Percentiles rank a stretch among this genome's conserved stretches.
Conservation (phyloP, 2,797 vertebrate species). For the Pygocentrus nattereri region DNA sequence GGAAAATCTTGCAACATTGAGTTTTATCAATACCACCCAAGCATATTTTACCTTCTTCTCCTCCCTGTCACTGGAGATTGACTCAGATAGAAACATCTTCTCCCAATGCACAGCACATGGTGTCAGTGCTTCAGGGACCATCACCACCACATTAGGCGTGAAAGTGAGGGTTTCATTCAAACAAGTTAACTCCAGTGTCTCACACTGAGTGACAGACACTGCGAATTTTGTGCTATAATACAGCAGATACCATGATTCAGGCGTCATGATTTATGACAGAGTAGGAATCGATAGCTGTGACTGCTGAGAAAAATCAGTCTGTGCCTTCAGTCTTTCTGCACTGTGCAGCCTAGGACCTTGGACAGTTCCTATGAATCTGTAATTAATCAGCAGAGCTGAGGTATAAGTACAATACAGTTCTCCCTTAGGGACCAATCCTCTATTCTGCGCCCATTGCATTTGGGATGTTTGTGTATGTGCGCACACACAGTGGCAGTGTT, state of each 20-base stretch:
- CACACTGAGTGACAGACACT: background rate
- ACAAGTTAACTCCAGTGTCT: constrained; percentile 9
- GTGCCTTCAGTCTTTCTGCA: background rate
- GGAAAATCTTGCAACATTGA: background rate
- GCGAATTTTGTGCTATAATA: background rate
- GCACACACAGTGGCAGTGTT: constrained; percentile 66
- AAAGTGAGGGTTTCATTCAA: constrained; percentile 13
- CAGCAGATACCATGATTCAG: background rate
- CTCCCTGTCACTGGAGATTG: constrained; percentile 44
- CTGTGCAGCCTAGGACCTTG: background rate
- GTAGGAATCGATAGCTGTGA: background rate
- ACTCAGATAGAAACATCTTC: constrained; percentile 14
- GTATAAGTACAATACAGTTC: background rate
- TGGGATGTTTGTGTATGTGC: constrained; percentile 40
- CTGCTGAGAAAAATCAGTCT: background rate
- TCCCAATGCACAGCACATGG: background rate
- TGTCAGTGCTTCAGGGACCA: constrained; percentile 25
- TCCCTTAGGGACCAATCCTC: constrained; percentile 18
- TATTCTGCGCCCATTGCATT: constrained; percentile 26
- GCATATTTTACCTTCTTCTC: constrained; percentile 24
- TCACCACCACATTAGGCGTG: background rate
- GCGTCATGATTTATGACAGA: constrained; percentile 18
- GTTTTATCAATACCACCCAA: background rate
- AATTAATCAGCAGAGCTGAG: constrained; percentile 30
- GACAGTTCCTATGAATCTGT: background rate